These are phyloP conservation scores for Ricordea florida DNA, from an alignment of 92 coral and sea anemone genomes.

Conservation along the genomic window DNA sequence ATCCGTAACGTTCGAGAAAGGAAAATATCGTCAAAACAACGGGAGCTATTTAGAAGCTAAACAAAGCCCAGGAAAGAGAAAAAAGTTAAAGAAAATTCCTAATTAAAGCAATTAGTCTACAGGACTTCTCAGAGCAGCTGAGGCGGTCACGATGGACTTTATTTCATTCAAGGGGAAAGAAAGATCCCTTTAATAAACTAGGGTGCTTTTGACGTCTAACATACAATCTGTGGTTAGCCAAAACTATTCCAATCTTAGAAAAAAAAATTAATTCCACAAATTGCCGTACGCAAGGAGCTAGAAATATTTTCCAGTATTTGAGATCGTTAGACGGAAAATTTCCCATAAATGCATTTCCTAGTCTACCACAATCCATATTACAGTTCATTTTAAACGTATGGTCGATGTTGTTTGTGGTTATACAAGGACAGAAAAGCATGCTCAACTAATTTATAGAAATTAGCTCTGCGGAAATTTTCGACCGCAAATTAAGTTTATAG, in stretches of 20 bases:
- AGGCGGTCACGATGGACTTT: not conserved
- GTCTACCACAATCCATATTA: too few species aligned
- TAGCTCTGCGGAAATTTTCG: too few species aligned
- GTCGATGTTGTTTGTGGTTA: too few species aligned
- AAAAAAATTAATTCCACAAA: too few species aligned
- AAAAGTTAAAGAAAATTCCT: conserved; percentile 1
- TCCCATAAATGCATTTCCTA: too few species aligned
- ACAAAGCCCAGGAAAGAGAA: conserved; percentile 17
- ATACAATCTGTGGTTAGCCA: conserved; percentile 8
- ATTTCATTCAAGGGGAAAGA: not conserved
- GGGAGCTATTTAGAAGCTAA: not conserved
- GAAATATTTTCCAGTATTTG: too few species aligned
- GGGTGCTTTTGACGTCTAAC: not conserved
- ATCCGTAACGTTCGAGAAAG: too few species aligned
- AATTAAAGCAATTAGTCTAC: conserved; percentile 20
- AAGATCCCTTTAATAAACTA: not conserved
- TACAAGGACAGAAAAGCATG: too few species aligned
- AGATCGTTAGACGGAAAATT: too few species aligned
- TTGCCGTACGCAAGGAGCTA: too few species aligned
- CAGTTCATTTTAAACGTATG: too few species aligned
- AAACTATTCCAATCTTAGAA: not conserved
- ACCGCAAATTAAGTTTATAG: conserved; percentile 26
- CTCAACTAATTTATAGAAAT: too few species aligned
- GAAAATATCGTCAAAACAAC: not conserved
- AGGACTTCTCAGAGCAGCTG: not conserved